phyloP scores from a whole-genome alignment of 2,113 vertebrate genomes.

The Dasyurus viverrinus region DNA sequence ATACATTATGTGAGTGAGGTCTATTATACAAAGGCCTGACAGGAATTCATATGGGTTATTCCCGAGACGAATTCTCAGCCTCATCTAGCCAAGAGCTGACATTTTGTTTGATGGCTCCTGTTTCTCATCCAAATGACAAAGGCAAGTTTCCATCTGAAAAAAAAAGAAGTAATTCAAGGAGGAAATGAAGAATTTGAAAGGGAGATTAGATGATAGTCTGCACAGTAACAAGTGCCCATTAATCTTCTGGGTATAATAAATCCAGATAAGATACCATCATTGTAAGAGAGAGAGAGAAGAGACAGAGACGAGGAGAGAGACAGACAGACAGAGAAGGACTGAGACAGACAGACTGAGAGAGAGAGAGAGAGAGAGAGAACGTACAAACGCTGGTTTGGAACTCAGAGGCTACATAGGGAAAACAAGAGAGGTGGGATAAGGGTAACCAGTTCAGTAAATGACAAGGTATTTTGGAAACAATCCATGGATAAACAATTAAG shows the following conservation, averaged over 20 bases:
- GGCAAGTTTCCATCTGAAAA: conserved; percentile 25
- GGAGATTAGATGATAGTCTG: conserved; percentile 11
- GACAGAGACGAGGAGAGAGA: background rate
- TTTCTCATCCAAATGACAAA: conserved; percentile 35
- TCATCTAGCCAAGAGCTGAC: background rate
- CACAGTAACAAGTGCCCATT: conserved; percentile 47
- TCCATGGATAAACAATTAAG: conserved; percentile 13
- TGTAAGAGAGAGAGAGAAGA: background rate
- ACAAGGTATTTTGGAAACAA: conserved; percentile 33
- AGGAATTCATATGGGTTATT: background rate
- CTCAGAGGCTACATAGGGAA: conserved; percentile 38
- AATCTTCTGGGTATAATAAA: conserved; percentile 53
- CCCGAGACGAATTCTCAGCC: background rate
- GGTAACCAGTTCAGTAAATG: background rate
- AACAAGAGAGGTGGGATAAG: conserved; percentile 33
- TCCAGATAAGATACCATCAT: background rate
- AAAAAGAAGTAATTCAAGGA: conserved; percentile 50
- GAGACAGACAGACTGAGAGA: background rate
- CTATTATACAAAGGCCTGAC: background rate
- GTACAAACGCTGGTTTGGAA: conserved; percentile 29
- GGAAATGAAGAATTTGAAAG: conserved; percentile 60
- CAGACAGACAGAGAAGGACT: conserved; percentile 7
- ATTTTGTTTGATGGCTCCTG: background rate
- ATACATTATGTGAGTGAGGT: background rate
- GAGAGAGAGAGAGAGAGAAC: background rate